A percentile compares a stretch with the other conserved stretches of the same genome.
Evolutionary conservation across 2,888 invertebrate species (phyloP).

Genomic region (Dicranocentrus wangi): DNA sequence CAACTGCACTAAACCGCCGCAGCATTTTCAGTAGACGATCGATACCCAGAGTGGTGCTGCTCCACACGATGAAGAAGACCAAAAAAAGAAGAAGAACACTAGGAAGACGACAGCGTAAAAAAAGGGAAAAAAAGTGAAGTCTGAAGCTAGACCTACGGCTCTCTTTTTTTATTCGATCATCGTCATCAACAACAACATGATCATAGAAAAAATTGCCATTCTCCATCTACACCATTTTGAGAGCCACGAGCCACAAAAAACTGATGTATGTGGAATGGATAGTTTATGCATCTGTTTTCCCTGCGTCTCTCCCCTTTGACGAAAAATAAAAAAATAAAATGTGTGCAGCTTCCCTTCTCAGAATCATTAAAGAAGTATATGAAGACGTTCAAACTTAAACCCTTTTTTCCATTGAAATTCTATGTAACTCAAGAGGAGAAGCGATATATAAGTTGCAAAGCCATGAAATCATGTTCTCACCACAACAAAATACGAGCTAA

Average conservation of each 20-base stretch:
- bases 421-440: too few species aligned
- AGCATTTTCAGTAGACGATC: conserved; percentile 63
- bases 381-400: background rate
- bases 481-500: conserved; percentile 37
- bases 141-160: background rate
- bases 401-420: too few species aligned
- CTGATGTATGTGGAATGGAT: background rate
- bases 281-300: background rate
- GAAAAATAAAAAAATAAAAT: conserved; percentile 2
- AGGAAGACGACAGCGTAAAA: conserved; percentile 30
- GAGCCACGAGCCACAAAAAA: conserved; percentile 20
- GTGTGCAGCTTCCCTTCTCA: background rate
- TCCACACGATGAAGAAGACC: conserved; percentile 5
- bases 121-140: conserved; percentile 12
- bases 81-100: conserved; percentile 25
- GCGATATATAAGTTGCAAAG: conserved; percentile 1
- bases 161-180: conserved; percentile 17
- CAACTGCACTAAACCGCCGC: conserved; percentile 63
- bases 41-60: conserved; percentile 56
- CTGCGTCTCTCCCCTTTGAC: conserved; percentile 15
- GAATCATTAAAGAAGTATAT: conserved; percentile 9
- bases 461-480: conserved; percentile 50
- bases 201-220: background rate
- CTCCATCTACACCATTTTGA: background rate
- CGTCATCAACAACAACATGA: conserved; percentile 22